Evolutionary conservation across 2,113 vertebrate species (phyloP), one percentile per base, ranked within the genome.

Genomic region (Odontesthes bonariensis): DNA sequence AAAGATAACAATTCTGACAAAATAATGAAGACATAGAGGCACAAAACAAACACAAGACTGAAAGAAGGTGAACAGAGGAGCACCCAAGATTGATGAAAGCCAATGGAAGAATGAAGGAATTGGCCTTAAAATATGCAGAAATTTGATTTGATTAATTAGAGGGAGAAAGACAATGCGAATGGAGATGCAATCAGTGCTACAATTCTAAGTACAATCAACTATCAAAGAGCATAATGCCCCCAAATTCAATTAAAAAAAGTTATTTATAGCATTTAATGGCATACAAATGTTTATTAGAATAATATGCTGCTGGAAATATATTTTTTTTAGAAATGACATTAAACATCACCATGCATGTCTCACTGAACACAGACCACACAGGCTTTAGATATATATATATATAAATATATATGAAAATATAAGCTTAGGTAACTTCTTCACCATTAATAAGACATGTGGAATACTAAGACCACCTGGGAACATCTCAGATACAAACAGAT

Each of bases 91-190:
- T 66, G 53, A 75, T 82, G 60, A 77, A 68, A 86, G 67, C 59
- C 5, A 10, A 74, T 62, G 73, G 44, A 59, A 72, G 62, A 78
- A 76, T 20, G 52, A 82, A 52, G 22, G 79, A 80, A 67, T 22
- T 22, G 35, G 52, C 27, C 60, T 69, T 75, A 77, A 86, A 86
- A 84, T 85, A 88, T 82, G 81, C 61, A 6, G 44, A 75, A 44
- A 57, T 69, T 63, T 80, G 81, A 83, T 88, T 87, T 79, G 79
- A 85, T 86, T 91, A 86, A 90, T 89, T 83, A 82, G 55, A 83
- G 33, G 40, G 59, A 57, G 71, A 68, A 17, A 68, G 63, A 66
- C 22, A 66, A 51, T 61, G 69, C 8, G 66, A 77, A 38, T 33
- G 72, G 53, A 81, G 61, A 87, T 22, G 70, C 70, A 86, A 88